Evolutionary conservation across 2,797 vertebrate genomes (phyloP), one percentile per base, ranked within the genome.

Genomic region (Sternarchorhynchus goeldii): DNA sequence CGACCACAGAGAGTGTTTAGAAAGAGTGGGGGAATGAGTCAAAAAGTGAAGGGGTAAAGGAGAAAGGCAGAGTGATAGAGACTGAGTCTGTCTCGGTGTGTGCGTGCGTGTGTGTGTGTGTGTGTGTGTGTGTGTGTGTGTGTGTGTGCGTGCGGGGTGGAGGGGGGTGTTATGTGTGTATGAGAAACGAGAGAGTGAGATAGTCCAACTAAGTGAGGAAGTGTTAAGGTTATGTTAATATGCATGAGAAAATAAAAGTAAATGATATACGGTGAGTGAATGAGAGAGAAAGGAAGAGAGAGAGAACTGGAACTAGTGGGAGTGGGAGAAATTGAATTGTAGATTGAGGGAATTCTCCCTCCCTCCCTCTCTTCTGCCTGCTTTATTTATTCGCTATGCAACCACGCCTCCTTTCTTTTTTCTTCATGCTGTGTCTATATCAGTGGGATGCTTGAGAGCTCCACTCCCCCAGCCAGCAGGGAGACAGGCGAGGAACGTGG

Each of bases 371-470:
- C 90, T 88, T 89, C 90, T 88, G 88, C 90, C 90, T 89, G 88
- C 90, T 91, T 91, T 90, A 91, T 93, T 93, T 91, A 90, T 90
- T 88, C 86, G 85, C 72, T 83, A 83, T 84, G 87, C 92, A 89
- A 83, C 92, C 91, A 90, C 93, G 87, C 93, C 93, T 90, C 90
- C 87, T 85, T 87, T 88, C 83, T 93, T 50, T 93, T 93, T 91
- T 93, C 93, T 90, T 91, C 91, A 92, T 89, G 86, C 87, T 87
- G 90, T 89, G 89, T 93, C 91, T 92, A 91, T 93, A 93, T 91
- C 91, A 91, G 90, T 82, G 87, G 89, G 92, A 90, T 91, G 88
- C 91, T 88, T 90, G 79, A 88, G 73, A 86, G 88, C 0, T 88
- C 86, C 90, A 86, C 88, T 89, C 87, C 80, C 87, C 90, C 86